Evolutionary conservation across 1,140 invertebrate species (phyloP).

Genomic region (Cyphomyrmex costatus): DNA sequence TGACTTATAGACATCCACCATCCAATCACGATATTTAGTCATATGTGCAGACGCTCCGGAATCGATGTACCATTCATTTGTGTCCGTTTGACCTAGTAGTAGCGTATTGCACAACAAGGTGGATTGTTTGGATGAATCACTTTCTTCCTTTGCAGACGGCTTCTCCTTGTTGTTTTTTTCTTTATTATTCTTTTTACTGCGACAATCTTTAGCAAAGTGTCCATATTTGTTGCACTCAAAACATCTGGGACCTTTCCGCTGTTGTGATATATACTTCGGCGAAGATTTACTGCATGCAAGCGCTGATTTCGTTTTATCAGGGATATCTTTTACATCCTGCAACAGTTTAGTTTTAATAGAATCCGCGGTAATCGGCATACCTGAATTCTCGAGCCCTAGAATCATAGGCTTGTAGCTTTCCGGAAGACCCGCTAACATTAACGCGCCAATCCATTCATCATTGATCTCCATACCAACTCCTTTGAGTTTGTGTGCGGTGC

Average conservation of each 20-base stretch:
- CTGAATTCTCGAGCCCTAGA: not conserved
- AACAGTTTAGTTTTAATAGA: not conserved
- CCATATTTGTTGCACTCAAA: not conserved
- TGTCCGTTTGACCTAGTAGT: not conserved
- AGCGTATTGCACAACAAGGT: not conserved
- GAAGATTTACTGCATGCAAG: no score
- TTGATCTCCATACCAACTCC: not conserved
- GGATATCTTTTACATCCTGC: not conserved
- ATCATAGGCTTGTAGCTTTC: not conserved
- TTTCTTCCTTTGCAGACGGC: not conserved
- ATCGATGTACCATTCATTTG: not conserved
- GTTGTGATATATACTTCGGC: not conserved
- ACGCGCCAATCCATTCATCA: not conserved
- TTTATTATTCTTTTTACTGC: not conserved
- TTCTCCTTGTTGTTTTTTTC: not conserved
- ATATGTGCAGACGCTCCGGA: not conserved
- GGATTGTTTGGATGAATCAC: not conserved
- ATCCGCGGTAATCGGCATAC: not conserved
- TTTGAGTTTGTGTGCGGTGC: not conserved
- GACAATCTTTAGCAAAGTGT: not conserved
- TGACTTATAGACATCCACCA: not conserved
- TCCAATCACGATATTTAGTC: not conserved
- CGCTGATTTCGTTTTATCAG: not conserved
- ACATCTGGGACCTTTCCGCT: not conserved
- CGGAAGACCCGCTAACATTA: not conserved